phyloP scores from a whole-genome alignment of 2,113 vertebrate genomes.

The Platichthys stellatus region DNA sequence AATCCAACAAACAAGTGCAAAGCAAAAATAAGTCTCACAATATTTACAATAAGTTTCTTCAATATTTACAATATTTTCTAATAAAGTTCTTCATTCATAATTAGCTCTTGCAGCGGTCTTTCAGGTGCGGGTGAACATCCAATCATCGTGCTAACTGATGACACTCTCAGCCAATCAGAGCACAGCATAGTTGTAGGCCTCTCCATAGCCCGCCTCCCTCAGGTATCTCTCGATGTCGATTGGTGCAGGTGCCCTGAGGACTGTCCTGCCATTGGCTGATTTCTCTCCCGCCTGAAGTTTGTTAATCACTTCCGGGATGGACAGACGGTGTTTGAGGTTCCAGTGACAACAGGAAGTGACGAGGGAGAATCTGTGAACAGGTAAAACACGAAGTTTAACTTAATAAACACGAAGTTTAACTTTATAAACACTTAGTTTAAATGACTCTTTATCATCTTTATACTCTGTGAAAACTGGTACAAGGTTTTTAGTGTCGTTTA shows the following conservation, averaged over 20 bases:
- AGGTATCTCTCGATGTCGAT: conserved; percentile 77
- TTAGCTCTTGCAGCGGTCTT: background rate
- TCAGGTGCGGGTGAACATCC: background rate
- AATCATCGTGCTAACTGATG: background rate
- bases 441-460: background rate
- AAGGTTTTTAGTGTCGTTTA: too few relatives aligned
- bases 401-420: fast-evolving
- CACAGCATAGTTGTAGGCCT: conserved; percentile 60
- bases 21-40: background rate
- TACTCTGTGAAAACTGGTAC: too few relatives aligned
- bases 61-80: background rate
- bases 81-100: background rate
- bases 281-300: conserved; percentile 76
- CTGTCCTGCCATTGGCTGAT: conserved; percentile 80
- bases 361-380: conserved; percentile 80
- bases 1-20: background rate
- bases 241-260: conserved; percentile 82
- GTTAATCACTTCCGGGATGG: conserved; percentile 70
- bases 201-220: conserved; percentile 77
- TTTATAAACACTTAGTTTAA: background rate
- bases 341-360: conserved; percentile 89
- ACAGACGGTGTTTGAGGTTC: conserved; percentile 72
- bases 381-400: background rate
- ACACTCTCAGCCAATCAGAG: conserved; percentile 61
- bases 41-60: too few relatives aligned